Base-by-base conservation (phyloP, 2,888 invertebrate species). In the Polyommatus icarus region DNA sequence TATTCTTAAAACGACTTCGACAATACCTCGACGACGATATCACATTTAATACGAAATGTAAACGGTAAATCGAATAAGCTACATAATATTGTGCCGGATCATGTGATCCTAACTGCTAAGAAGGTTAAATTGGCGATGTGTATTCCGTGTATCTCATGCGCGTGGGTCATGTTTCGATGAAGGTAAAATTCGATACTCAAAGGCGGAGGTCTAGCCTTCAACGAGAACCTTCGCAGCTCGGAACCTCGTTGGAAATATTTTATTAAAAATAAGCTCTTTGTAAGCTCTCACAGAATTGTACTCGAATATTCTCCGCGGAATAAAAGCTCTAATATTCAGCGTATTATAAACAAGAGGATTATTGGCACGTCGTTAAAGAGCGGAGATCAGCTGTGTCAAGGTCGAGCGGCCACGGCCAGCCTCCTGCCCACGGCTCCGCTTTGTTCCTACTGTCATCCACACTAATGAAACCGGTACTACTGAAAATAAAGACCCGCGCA, bases 361-460 rank as follows among this genome's bases (percentile, higher is more conserved):
- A 82, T 84, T 84, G 82, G 80, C 83, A 83, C 81, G 79, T 83
- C 81, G 81, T 81, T 83, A 84, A 83, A 80, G 83, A 83, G 85
- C 83, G 84, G 84, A 82, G 81, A 82, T 84, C 84, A 84, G 82
- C 84, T 83, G 84, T 90, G 91, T 91, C 91, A 92, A 92, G 92
- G 91, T 86, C 90, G 85, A 76, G 86, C 84, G 86, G 84, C 85
- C 86, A 84, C 84, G 83, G 83, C 86, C 84, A 83, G 81, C 81
- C n/a, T 75, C 75, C 75, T 50, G 29, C 75, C 29, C 75, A 46
- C 40, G 40, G 46, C 50, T 73, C 7, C 29, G 46, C 75, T 75
- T 75, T 75, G 46, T 50, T 75, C 46, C 54, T 29, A 40, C 73
- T 73, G 50, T 18, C 20, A 24, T 29, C 20, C 40, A 29, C 50